Evolutionary conservation across 2,888 invertebrate species (phyloP).

Genomic region (Eulithis testata): DNA sequence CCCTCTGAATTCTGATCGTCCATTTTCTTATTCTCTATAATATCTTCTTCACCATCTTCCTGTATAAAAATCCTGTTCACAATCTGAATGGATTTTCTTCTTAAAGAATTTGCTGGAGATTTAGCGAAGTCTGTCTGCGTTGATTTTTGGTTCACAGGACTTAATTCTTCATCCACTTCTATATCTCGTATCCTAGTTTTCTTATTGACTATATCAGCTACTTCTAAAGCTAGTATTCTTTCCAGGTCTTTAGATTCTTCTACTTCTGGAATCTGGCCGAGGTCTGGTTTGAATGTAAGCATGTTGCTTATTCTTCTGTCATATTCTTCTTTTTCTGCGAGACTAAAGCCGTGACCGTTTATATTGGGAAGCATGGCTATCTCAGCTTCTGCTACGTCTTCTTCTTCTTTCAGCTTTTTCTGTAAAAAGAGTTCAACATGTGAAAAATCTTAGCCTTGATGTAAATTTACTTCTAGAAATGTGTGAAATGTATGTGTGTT

Average conservation of each 20-base stretch:
- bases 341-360: slow-evolving; percentile 59
- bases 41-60: slow-evolving; percentile 60
- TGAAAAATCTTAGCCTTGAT: too few relatives aligned
- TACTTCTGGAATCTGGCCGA: slow-evolving; percentile 57
- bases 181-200: slow-evolving; percentile 54
- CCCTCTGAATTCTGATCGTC: slow-evolving; percentile 77
- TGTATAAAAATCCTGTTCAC: slow-evolving; percentile 67
- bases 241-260: slow-evolving; percentile 59
- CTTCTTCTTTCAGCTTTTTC: slow-evolving; percentile 71
- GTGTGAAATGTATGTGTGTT: too few relatives aligned
- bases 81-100: slow-evolving; percentile 70
- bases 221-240: slow-evolving; percentile 65
- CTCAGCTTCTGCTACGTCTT: slow-evolving; percentile 53
- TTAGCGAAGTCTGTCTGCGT: slow-evolving; percentile 64
- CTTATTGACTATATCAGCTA: slow-evolving; percentile 64
- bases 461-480: too few relatives aligned
- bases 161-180: slow-evolving; percentile 50
- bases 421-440: slow-evolving; percentile 37
- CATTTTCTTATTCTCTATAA: slow-evolving; percentile 67
- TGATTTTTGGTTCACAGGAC: slow-evolving; percentile 50
- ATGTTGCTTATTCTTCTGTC: slow-evolving; percentile 73
- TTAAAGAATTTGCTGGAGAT: slow-evolving; percentile 61
- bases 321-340: slow-evolving; percentile 53
- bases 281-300: slow-evolving; percentile 68
- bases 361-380: slow-evolving; percentile 56